phyloP scores from a whole-genome alignment of 2,113 vertebrate genomes.

The Esox niger region DNA sequence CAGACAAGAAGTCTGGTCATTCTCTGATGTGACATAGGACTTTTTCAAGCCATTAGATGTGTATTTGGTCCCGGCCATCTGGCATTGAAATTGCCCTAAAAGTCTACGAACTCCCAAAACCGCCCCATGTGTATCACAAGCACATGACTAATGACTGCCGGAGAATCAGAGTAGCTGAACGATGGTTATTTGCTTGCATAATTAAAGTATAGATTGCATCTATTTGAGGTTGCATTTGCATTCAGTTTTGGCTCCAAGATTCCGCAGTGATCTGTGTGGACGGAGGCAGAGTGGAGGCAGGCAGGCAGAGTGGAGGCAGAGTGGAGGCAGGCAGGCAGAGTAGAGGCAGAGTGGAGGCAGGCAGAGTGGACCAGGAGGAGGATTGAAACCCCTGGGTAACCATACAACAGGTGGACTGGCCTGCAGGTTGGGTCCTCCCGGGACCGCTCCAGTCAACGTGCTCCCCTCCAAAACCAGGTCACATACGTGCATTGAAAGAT shows the following conservation, averaged over 20 bases:
- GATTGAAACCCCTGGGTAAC: constrained; percentile 42
- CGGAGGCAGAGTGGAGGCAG: constrained; percentile 52
- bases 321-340: no score
- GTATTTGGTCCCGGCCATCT: constrained; percentile 53
- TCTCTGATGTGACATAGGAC: constrained; percentile 51
- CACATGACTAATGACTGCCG: constrained; percentile 50
- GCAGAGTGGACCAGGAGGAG: constrained; percentile 27
- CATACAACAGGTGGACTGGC: constrained; percentile 1
- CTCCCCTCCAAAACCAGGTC: neutral
- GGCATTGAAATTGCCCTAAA: constrained; percentile 44
- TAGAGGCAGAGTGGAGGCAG: constrained; percentile 45
- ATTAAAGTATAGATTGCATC: constrained; percentile 66
- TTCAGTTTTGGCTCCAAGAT: constrained; percentile 32
- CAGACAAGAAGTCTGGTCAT: no score
- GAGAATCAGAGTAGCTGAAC: constrained; percentile 56
- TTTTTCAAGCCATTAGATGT: constrained; percentile 53
- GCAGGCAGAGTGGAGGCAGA: constrained; percentile 42
- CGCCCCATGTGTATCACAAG: constrained; percentile 55
- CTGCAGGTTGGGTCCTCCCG: neutral
- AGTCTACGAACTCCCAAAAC: constrained; percentile 48
- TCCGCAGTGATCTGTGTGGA: constrained; percentile 31
- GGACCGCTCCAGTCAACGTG: neutral
- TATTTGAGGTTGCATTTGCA: constrained; percentile 52
- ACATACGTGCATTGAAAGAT: no score
- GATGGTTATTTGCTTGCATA: constrained; percentile 63